phyloP scores from a whole-genome alignment of 2,888 invertebrate species.

The Cephus spinipes region DNA sequence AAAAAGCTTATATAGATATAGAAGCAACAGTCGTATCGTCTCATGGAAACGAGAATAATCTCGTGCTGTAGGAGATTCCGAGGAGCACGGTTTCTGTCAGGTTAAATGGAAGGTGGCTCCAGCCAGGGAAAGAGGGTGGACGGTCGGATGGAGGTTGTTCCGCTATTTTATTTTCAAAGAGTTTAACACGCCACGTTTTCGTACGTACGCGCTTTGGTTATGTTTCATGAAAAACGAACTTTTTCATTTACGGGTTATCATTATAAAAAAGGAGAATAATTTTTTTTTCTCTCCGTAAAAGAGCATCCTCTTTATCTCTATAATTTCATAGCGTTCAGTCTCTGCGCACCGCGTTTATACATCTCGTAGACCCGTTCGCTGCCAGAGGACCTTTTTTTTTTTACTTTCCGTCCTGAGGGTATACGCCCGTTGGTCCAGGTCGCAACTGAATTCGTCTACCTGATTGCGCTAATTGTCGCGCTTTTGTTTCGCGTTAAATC shows the following conservation, averaged over 20 bases:
- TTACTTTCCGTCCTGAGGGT: neutral
- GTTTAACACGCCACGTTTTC: neutral
- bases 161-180: neutral
- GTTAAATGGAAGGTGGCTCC: neutral
- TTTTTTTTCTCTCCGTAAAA: neutral
- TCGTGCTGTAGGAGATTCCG: neutral
- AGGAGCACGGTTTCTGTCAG: neutral
- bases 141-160: neutral
- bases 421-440: neutral
- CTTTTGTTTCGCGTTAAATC: neutral
- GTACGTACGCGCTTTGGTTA: neutral
- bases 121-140: too few relatives aligned
- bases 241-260: neutral
- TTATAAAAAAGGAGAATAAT: neutral
- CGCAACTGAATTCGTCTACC: neutral
- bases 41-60: neutral
- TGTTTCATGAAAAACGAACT: neutral
- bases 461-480: neutral
- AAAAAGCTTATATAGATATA: neutral
- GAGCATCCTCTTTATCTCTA: neutral
- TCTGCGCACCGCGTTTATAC: neutral
- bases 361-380: neutral
- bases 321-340: neutral
- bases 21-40: neutral
- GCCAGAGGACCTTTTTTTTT: neutral